Evolutionary conservation across 2,888 invertebrate species (phyloP), one percentile per base, ranked within the genome.

Genomic region (Hyalella azteca): DNA sequence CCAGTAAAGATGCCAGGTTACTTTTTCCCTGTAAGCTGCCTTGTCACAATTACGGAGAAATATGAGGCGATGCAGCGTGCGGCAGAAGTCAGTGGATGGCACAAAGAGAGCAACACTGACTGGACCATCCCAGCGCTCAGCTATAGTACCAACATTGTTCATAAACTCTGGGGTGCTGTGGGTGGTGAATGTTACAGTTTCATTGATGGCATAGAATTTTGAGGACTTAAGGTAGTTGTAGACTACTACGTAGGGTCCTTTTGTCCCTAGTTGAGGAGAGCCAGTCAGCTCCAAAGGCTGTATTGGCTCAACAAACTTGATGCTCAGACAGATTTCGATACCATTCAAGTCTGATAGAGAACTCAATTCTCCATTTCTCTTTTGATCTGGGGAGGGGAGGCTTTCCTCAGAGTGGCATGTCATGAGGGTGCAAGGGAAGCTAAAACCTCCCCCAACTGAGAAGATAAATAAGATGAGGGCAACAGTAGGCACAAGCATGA

Each of bases 111-210:
- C 94, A 86, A 96, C 90, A 86, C 95, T 95, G 84, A 96, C 90
- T 0, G 96, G 96, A 1, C 95, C 95, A 87, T 92, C 91, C 96
- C 96, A 96, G 89, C 93, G 91, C 87, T 94, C 93, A 87, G 95
- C 89, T 86, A 97, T 89, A 82, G 95, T 94, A 87, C 92, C 91
- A 86, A 96, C 90, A 88, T 96, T 96, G 88, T 95, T 94, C 87
- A 96, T 91, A 89, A 95, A 96, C 86, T 95, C 94, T 88, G 92
- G 95, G 86, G 96, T 96, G 4, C 94, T 95, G 88, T 96, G 96
- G n/a, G 96, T 96, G 48, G 96, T 95, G 87, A 95, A 95, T 0
- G 96, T 96, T 85, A 96, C 91, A 85, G 92, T 92, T 88, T 95
- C 94, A 88, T 94, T 93, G 88, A 95, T 95, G 87, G 89, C 90